Percentiles rank a stretch among this genome's conserved stretches.
Evolutionary conservation across 2,888 invertebrate species (phyloP).

Genomic region (Sinohyriopsis cumingii): DNA sequence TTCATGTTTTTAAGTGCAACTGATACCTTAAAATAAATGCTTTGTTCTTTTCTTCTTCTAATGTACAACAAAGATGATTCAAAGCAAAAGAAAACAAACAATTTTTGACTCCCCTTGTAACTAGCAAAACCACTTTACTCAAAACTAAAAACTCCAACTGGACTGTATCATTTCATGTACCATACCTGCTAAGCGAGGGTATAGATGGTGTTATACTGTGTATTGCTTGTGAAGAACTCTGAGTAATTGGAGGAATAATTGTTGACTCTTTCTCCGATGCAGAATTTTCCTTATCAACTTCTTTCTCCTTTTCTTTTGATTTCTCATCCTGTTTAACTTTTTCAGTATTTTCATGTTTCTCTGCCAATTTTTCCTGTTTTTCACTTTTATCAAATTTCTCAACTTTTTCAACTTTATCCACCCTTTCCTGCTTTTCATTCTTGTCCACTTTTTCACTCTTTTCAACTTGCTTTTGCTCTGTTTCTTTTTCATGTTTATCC

Average conservation of each 20-base stretch:
- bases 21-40: background rate
- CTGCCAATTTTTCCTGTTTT: constrained; percentile 15
- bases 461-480: constrained; percentile 22
- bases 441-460: constrained; percentile 31
- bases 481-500: constrained; percentile 21
- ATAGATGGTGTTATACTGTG: constrained; percentile 48
- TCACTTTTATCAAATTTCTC: constrained; percentile 27
- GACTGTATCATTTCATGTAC: too few species aligned
- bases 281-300: constrained; percentile 26
- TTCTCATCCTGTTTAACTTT: constrained; percentile 26
- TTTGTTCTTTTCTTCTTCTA: background rate
- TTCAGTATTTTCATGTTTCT: constrained; percentile 26
- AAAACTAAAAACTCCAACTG: too few species aligned
- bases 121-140: too few species aligned
- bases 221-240: constrained; percentile 27
- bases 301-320: constrained; percentile 30
- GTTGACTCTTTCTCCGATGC: constrained; percentile 34
- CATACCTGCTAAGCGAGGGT: constrained; percentile 54
- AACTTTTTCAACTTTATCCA: constrained; percentile 19
- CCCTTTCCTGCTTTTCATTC: constrained; percentile 28
- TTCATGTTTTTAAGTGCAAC: background rate
- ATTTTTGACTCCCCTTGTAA: too few species aligned
- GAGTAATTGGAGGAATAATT: constrained; percentile 34
- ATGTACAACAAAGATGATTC: too few species aligned
- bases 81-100: too few species aligned